phyloP scores from a whole-genome alignment of 2,888 invertebrate species.

The Deilephila porcellus region DNA sequence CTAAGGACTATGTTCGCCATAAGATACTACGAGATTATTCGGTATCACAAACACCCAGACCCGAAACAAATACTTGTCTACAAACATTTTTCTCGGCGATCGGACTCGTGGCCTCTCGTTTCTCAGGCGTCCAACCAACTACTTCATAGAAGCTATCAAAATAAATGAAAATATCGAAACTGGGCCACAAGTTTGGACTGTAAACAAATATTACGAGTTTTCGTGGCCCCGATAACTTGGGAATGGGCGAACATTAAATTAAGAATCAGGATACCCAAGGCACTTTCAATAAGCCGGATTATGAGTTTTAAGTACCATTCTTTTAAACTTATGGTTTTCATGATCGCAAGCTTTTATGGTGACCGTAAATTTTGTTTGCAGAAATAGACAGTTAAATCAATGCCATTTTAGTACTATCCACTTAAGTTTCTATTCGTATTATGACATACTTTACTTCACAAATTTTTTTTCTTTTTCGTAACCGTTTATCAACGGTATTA shows the following conservation, averaged over 20 bases:
- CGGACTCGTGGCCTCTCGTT: too few species aligned
- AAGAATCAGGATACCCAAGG: not conserved
- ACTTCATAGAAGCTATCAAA: slow-evolving; percentile 39
- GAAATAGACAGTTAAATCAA: not conserved
- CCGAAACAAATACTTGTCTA: too few species aligned
- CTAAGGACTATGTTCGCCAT: too few species aligned
- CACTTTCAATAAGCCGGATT: not conserved
- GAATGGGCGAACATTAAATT: not conserved
- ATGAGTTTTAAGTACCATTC: not conserved
- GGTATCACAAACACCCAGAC: too few species aligned
- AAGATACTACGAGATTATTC: too few species aligned
- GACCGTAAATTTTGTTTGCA: not conserved
- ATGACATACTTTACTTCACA: too few species aligned
- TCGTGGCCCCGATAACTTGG: slow-evolving; percentile 4
- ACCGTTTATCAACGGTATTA: too few species aligned
- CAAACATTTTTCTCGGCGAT: too few species aligned
- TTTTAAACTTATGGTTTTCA: not conserved
- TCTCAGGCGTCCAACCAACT: too few species aligned
- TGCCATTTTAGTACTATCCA: too few species aligned
- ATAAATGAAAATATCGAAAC: slow-evolving; percentile 33
- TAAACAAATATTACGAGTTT: slow-evolving; percentile 15
- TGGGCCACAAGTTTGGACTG: slow-evolving; percentile 4
- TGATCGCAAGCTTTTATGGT: not conserved
- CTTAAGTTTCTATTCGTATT: too few species aligned
- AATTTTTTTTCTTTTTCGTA: too few species aligned